Base-by-base conservation (phyloP, 2,113 vertebrate genomes). In the Malurus cyaneus region DNA sequence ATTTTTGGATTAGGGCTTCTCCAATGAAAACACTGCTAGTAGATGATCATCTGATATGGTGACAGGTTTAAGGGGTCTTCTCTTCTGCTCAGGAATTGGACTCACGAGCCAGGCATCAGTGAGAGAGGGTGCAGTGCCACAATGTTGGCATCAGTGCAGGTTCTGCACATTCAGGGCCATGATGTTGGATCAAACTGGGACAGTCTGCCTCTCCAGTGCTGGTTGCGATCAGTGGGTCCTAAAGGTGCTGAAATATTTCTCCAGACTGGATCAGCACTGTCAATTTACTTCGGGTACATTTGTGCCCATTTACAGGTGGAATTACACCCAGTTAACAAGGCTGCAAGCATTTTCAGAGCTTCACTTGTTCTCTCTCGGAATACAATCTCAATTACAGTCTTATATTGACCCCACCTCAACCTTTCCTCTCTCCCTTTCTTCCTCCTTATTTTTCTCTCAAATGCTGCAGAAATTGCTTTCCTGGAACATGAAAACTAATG, bases 401-500 rank as follows among this genome's bases (percentile, higher is more conserved):
- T 77, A 7, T 59, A 61, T 74, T 93, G 82, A 73, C 36, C 46
- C 20, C 42, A 52, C 29, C 5, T 81, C 60, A 88, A 15, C 26
- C 67, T 42, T 60, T 66, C 28, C 59, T 82, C 44, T 31, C 20
- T 74, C 36, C 5, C 5, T 62, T 80, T 90, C 52, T 39, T 7
- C 0, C 32, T 52, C 64, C 62, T 88, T 83, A 71, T 66, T 96
- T 92, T 84, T 88, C 42, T 84, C 47, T 85, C 78, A 95, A 73
- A 95, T 82, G 67, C 46, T 74, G 70, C n/a, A 85, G 74, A 91
- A 94, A 96, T 89, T 87, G 65, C 81, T 88, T 96, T 92, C 81
- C 56, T 84, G 84, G 66, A 86, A 96, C 41, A 56, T 26, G 65
- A 91, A 92, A 94, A 92, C 49, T 95, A 92, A 96, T 97, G 62